phyloP scores from a whole-genome alignment of 2,113 vertebrate species.

The Scomber scombrus region DNA sequence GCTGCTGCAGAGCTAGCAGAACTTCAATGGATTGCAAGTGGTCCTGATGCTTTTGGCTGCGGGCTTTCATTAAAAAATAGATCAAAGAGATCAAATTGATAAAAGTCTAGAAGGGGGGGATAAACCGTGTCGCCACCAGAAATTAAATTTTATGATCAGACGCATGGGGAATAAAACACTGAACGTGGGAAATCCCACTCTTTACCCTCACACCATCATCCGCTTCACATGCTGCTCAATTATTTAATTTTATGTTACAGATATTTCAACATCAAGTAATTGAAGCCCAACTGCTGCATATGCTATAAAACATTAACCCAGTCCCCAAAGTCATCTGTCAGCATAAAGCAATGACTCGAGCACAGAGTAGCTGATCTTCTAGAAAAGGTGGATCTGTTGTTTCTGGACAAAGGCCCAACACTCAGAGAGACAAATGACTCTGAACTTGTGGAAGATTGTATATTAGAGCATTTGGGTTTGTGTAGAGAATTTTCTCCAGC shows the following conservation, averaged over 20 bases:
- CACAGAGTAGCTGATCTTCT: slow-evolving; percentile 17
- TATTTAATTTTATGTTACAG: slow-evolving; percentile 55
- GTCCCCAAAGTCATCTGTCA: neutral
- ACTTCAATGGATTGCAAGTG: slow-evolving; percentile 57
- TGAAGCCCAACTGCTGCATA: slow-evolving; percentile 17
- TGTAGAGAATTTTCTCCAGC: slow-evolving; percentile 13
- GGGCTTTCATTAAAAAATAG: slow-evolving; percentile 67
- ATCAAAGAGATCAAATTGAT: slow-evolving; percentile 76
- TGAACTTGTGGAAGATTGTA: slow-evolving; percentile 26
- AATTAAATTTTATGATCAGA: slow-evolving; percentile 66
- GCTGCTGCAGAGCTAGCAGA: slow-evolving; percentile 45
- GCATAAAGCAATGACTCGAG: slow-evolving; percentile 8
- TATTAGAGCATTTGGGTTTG: slow-evolving; percentile 9
- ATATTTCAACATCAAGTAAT: slow-evolving; percentile 46
- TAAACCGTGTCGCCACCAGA: slow-evolving; percentile 54
- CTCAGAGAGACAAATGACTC: slow-evolving; percentile 52
- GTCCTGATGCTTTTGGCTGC: slow-evolving; percentile 61
- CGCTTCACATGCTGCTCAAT: slow-evolving; percentile 39
- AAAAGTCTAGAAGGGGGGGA: slow-evolving; percentile 48
- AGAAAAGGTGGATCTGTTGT: neutral
- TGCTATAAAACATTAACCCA: slow-evolving; percentile 36
- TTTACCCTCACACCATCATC: slow-evolving; percentile 35
- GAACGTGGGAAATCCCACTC: slow-evolving; percentile 61
- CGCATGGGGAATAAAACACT: slow-evolving; percentile 52
- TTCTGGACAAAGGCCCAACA: slow-evolving; percentile 11